Conservation (phyloP, 2,113 vertebrate species). For the Centrocercus urophasianus region DNA sequence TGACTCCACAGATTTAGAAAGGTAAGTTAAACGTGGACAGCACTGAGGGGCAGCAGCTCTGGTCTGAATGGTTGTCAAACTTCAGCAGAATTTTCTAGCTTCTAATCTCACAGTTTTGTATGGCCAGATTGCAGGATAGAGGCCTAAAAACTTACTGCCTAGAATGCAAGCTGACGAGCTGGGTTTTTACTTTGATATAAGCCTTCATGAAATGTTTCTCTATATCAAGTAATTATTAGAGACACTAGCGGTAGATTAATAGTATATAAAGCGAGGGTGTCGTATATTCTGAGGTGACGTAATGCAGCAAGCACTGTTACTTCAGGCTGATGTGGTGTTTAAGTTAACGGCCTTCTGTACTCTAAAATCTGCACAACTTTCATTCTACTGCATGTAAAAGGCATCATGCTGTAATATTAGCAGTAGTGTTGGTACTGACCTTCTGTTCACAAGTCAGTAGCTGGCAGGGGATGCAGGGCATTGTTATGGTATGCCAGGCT, state of each 20-base stretch:
- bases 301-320: neutral
- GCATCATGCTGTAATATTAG: neutral
- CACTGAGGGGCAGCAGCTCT: neutral
- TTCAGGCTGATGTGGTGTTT: neutral
- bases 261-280: neutral
- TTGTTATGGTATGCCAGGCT: fast-evolving
- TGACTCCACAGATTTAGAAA: neutral
- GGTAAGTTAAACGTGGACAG: neutral
- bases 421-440: neutral
- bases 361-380: neutral
- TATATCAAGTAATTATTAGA: neutral
- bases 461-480: neutral
- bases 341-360: neutral
- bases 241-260: neutral
- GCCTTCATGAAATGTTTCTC: neutral
- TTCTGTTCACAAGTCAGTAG: neutral
- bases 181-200: neutral
- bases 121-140: neutral
- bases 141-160: neutral
- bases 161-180: neutral
- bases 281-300: neutral
- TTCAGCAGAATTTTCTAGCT: neutral
- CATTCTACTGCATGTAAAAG: neutral
- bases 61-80: neutral
- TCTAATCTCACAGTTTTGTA: neutral